These are phyloP conservation scores for Rallus limicola DNA, from an alignment of 2,113 vertebrate genomes.

Conservation along the genomic window DNA sequence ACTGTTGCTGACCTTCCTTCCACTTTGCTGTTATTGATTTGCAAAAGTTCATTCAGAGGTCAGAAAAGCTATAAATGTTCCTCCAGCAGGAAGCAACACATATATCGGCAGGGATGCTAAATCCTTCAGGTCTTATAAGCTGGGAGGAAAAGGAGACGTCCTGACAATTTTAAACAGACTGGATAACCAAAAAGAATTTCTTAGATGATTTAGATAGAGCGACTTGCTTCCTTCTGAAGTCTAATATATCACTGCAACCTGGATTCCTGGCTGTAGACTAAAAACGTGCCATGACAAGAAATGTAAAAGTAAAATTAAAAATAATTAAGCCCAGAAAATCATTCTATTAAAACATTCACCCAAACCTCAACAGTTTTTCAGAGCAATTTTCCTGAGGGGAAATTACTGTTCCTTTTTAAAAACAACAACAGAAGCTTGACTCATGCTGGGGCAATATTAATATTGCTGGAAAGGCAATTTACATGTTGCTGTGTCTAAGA, in stretches of 20 bases:
- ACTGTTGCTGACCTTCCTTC: not conserved
- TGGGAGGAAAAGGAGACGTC: not conserved
- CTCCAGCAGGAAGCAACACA: conserved; percentile 46
- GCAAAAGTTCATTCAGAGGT: conserved; percentile 66
- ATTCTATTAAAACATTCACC: not conserved
- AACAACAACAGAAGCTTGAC: not conserved
- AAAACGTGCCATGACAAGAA: not conserved
- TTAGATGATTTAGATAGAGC: not conserved
- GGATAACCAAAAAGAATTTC: conserved; percentile 12
- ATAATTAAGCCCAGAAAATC: not conserved
- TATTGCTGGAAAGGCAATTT: not conserved
- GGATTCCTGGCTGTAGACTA: not conserved
- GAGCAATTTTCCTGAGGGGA: not conserved
- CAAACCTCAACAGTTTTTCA: not conserved
- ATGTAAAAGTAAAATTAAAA: not conserved
- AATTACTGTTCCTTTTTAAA: not conserved
- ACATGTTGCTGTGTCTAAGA: not conserved
- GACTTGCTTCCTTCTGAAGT: conserved; percentile 12
- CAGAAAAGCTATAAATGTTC: conserved; percentile 70
- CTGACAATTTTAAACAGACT: conserved; percentile 29
- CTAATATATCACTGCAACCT: not conserved
- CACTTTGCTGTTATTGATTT: conserved; percentile 12
- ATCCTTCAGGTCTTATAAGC: not conserved
- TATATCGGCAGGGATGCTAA: not conserved
- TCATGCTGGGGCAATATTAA: not conserved